Percentiles rank a stretch among this genome's conserved stretches.
Evolutionary conservation across 2,797 vertebrate genomes (phyloP).

Genomic region (Okamejei kenojei): DNA sequence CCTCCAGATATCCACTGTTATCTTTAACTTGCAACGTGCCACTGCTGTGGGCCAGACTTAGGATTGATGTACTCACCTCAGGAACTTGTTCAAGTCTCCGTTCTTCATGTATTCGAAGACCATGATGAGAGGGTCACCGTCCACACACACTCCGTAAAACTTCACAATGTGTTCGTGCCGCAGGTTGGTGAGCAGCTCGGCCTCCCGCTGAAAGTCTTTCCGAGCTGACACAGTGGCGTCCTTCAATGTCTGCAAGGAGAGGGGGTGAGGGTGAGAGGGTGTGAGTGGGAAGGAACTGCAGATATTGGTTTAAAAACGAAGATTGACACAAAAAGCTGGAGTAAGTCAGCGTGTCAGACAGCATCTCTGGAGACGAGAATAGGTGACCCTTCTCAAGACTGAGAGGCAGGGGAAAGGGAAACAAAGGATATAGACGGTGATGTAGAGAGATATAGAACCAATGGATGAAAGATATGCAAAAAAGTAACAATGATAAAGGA

Average conservation of each 20-base stretch:
- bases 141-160: constrained; percentile 91
- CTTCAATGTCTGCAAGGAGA: constrained; percentile 73
- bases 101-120: constrained; percentile 99
- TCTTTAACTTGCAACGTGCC: neutral
- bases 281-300: too few relatives aligned
- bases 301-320: too few relatives aligned
- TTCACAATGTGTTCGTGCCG: constrained; percentile 96
- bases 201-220: constrained; percentile 95
- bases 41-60: neutral
- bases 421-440: too few relatives aligned
- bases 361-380: too few relatives aligned
- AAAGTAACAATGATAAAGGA: too few relatives aligned
- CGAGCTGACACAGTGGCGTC: constrained; percentile 87
- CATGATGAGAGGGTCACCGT: constrained; percentile 96
- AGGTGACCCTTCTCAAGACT: too few relatives aligned
- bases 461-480: too few relatives aligned
- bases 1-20: neutral
- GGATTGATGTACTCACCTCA: constrained; percentile 62
- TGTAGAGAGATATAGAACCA: too few relatives aligned
- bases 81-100: constrained; percentile 95
- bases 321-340: too few relatives aligned
- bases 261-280: too few relatives aligned
- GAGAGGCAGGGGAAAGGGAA: too few relatives aligned
- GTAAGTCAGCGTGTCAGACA: too few relatives aligned
- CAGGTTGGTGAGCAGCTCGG: constrained; percentile 91